A percentile compares a stretch with the other conserved stretches of the same genome.
These are phyloP conservation scores for Spinus olivaceus DNA, from an alignment of 2,797 vertebrate species.

Conservation along the genomic window DNA sequence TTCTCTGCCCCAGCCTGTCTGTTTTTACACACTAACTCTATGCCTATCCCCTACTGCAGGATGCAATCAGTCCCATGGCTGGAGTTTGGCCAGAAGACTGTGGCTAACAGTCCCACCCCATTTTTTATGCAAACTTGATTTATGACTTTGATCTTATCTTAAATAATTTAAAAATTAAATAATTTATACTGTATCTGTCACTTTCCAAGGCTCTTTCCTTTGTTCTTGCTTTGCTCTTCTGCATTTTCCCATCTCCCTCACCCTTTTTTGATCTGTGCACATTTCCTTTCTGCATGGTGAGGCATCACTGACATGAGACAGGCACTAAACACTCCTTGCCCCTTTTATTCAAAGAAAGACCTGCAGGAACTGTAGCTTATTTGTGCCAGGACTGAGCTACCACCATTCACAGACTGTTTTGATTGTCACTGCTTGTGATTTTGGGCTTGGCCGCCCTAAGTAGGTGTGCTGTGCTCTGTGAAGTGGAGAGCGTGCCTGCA, in stretches of 20 bases:
- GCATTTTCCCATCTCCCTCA: neutral
- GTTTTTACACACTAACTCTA: neutral
- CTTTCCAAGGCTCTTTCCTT: conserved; percentile 26
- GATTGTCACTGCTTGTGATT: neutral
- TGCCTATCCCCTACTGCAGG: neutral
- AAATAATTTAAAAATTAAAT: conserved; percentile 64
- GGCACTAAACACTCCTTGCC: neutral
- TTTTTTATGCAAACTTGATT: conserved; percentile 61
- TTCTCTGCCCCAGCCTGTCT: neutral
- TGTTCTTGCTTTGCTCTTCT: conserved; percentile 33
- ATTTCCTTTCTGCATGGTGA: neutral
- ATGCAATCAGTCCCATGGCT: neutral
- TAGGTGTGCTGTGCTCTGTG: neutral
- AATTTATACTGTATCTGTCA: conserved; percentile 47
- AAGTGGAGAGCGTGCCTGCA: neutral
- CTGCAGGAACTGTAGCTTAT: neutral
- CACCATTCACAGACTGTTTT: neutral
- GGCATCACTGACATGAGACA: neutral
- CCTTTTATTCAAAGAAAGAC: neutral
- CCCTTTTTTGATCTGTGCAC: neutral
- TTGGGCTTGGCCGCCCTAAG: neutral
- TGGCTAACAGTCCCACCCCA: conserved; percentile 1
- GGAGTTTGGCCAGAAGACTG: conserved; percentile 8
- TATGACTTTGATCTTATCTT: conserved; percentile 53
- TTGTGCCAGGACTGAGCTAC: neutral